Conservation (phyloP, 2,797 vertebrate species). For the Nannoperca obscura region DNA sequence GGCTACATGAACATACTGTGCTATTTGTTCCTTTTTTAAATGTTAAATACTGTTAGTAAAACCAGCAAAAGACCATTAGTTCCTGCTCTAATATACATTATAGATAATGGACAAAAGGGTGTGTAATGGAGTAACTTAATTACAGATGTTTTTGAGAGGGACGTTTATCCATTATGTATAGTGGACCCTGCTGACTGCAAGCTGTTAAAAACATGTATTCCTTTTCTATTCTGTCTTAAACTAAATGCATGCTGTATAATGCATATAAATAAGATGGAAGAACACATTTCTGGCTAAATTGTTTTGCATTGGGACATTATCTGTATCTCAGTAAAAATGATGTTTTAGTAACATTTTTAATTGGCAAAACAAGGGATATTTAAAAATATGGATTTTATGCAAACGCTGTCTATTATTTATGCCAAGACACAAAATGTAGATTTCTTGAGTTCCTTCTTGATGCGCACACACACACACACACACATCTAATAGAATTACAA, state of each 20-base stretch:
- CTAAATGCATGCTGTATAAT: conserved; percentile 61
- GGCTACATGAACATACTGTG: conserved; percentile 40
- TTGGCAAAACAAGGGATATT: conserved; percentile 12
- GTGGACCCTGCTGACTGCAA: conserved; percentile 46
- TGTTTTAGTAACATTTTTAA: conserved; percentile 18
- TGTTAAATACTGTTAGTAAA: conserved; percentile 64
- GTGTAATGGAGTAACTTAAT: conserved; percentile 53
- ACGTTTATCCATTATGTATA: conserved; percentile 50
- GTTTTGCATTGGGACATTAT: conserved; percentile 40
- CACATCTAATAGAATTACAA: background rate
- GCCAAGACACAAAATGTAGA: background rate
- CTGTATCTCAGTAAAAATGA: conserved; percentile 11
- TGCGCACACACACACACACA: background rate
- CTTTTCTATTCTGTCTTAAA: conserved; percentile 47
- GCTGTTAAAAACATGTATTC: conserved; percentile 46
- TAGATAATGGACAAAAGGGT: conserved; percentile 43
- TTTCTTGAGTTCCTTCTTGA: background rate
- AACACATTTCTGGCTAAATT: conserved; percentile 30
- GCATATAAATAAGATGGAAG: conserved; percentile 41
- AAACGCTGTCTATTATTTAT: conserved; percentile 10
- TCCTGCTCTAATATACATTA: conserved; percentile 52
- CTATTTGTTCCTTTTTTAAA: conserved; percentile 45
- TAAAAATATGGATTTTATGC: conserved; percentile 7
- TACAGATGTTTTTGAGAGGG: conserved; percentile 44
- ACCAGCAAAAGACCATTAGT: conserved; percentile 63